A percentile compares a stretch with the other conserved stretches of the same genome.
phyloP scores from a whole-genome alignment of 2,113 vertebrate genomes.

The Mesoclemmys tuberculata region DNA sequence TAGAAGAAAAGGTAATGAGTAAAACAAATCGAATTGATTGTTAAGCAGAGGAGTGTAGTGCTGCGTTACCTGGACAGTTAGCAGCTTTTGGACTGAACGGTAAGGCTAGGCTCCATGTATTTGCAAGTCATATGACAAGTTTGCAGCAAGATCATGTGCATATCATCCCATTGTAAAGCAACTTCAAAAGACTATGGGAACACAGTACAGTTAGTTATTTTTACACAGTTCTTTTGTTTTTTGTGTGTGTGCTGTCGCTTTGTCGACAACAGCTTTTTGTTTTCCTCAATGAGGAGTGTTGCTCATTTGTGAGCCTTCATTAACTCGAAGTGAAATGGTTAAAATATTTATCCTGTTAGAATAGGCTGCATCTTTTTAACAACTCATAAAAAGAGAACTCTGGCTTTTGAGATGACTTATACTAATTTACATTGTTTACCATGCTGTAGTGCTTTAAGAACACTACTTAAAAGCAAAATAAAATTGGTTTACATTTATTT shows the following conservation, averaged over 20 bases:
- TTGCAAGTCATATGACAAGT: constrained; percentile 82
- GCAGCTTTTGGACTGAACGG: constrained; percentile 82
- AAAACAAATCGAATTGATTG: constrained; percentile 78
- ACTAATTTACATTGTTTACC: constrained; percentile 99
- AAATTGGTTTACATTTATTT: constrained; percentile 99
- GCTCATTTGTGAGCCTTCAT: constrained; percentile 99
- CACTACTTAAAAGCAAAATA: constrained; percentile 97
- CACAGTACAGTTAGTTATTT: constrained; percentile 91
- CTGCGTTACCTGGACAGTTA: constrained; percentile 80
- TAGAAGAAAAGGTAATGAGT: constrained; percentile 84
- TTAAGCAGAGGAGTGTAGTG: constrained; percentile 83
- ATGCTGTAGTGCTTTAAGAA: constrained; percentile 97
- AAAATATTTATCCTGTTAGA: constrained; percentile 99
- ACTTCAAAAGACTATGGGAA: constrained; percentile 95
- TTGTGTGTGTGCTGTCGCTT: constrained; percentile 97
- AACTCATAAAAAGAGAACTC: constrained; percentile 91
- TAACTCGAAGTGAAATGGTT: constrained; percentile 97
- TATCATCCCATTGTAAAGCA: constrained; percentile 97
- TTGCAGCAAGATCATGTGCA: constrained; percentile 92
- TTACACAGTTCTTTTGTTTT: constrained; percentile 87
- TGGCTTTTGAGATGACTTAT: constrained; percentile 95
- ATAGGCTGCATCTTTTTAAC: constrained; percentile 99
- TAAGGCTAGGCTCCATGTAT: constrained; percentile 84
- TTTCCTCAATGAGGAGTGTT: constrained; percentile 99
- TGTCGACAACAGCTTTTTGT: constrained; percentile 99